Conservation (phyloP, 2,888 invertebrate genomes). For the Eupithecia insigniata region DNA sequence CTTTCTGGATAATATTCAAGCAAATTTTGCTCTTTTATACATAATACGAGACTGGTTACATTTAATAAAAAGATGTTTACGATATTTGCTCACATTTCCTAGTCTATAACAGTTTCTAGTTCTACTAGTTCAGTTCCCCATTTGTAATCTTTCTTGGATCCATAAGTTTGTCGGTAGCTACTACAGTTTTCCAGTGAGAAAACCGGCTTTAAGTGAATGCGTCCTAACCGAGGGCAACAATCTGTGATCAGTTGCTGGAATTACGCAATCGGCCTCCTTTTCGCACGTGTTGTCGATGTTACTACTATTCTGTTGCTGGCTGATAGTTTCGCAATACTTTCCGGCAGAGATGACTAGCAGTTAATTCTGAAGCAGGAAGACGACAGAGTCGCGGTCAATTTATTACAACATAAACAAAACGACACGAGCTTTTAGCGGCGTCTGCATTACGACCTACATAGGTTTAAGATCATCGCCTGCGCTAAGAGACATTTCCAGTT, state of each 20-base stretch:
- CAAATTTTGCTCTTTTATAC: no score
- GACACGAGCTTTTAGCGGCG: constrained; percentile 25
- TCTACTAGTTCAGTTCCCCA: not conserved
- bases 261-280: constrained; percentile 76
- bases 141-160: not conserved
- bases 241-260: constrained; percentile 70
- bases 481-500: not conserved
- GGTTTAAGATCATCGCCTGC: constrained; percentile 4
- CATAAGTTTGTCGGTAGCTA: not conserved
- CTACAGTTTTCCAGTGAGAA: constrained; percentile 6
- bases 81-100: not conserved
- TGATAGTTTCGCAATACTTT: constrained; percentile 67
- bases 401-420: constrained; percentile 33
- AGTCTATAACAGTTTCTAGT: no score
- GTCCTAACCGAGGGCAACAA: constrained; percentile 68
- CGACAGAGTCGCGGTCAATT: constrained; percentile 40
- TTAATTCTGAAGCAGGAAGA: constrained; percentile 44
- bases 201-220: constrained; percentile 22
- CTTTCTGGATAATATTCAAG: no score
- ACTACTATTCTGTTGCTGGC: constrained; percentile 37
- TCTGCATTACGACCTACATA: constrained; percentile 1
- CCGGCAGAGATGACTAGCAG: constrained; percentile 54
- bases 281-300: constrained; percentile 67
- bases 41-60: not conserved
- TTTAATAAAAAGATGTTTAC: not conserved